Evolutionary conservation across 2,113 vertebrate genomes (phyloP).

Genomic region (Cyanistes caeruleus): DNA sequence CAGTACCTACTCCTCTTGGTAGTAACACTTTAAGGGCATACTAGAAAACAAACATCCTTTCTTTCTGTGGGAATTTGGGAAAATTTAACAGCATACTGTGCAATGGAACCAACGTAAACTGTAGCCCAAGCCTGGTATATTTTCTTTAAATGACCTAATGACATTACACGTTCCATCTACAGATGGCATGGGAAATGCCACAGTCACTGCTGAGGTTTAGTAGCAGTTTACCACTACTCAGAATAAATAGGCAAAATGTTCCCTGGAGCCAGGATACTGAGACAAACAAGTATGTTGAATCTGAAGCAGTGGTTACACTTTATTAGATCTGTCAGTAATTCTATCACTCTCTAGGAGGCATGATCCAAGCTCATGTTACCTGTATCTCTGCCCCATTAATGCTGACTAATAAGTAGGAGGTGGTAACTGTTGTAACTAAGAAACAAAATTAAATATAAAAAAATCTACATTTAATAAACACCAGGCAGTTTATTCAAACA

Average conservation of each 20-base stretch:
- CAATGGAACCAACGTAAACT: not conserved
- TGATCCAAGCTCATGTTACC: not conserved
- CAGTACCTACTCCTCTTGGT: not conserved
- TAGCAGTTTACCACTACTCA: conserved; percentile 23
- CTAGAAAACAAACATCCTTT: not conserved
- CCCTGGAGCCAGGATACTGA: conserved; percentile 15
- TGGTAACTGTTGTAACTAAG: conserved; percentile 19
- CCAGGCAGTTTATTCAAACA: not conserved
- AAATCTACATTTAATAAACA: conserved; percentile 8
- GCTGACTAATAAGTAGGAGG: conserved; percentile 34
- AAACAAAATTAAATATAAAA: conserved; percentile 16
- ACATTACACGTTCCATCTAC: not conserved
- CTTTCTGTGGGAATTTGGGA: not conserved
- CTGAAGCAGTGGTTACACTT: not conserved
- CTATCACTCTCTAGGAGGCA: conserved; percentile 44
- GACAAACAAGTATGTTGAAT: conserved; percentile 19
- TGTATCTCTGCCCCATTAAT: conserved; percentile 36
- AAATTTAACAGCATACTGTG: not conserved
- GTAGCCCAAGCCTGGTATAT: not conserved
- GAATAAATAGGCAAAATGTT: conserved; percentile 12
- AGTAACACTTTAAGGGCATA: not conserved
- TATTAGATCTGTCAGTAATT: conserved; percentile 60
- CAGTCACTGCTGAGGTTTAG: not conserved
- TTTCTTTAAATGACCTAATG: not conserved
- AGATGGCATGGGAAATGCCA: not conserved